These are phyloP conservation scores for Thera britannica DNA, from an alignment of 2,888 invertebrate species.

Conservation along the genomic window DNA sequence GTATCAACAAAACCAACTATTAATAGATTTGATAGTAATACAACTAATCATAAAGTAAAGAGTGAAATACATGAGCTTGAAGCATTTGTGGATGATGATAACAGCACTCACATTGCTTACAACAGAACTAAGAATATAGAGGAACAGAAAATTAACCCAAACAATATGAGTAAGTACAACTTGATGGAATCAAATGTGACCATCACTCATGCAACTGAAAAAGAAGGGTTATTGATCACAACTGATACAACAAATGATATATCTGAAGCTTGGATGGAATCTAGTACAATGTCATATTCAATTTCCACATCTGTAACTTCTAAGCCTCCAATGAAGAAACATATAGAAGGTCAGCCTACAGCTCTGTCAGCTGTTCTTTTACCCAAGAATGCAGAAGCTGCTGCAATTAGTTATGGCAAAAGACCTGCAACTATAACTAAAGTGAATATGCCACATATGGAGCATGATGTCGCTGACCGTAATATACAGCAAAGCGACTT, in stretches of 20 bases:
- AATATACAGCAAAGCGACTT: slow-evolving; percentile 41
- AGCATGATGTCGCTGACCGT: slow-evolving; percentile 50
- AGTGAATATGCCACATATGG: slow-evolving; percentile 71
- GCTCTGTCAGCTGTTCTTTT: slow-evolving; percentile 87
- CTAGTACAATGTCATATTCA: slow-evolving; percentile 65
- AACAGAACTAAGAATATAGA: slow-evolving; percentile 77
- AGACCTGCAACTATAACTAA: slow-evolving; percentile 77
- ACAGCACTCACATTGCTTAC: slow-evolving; percentile 72
- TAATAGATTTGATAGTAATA: slow-evolving; percentile 59
- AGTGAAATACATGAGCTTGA: slow-evolving; percentile 78
- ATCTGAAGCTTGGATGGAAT: slow-evolving; percentile 73
- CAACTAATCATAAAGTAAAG: slow-evolving; percentile 71
- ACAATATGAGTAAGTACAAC: slow-evolving; percentile 72
- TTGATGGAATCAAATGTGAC: slow-evolving; percentile 78
- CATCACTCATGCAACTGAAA: slow-evolving; percentile 75
- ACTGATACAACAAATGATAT: slow-evolving; percentile 78
- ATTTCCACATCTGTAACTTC: slow-evolving; percentile 56
- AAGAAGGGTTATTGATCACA: slow-evolving; percentile 73
- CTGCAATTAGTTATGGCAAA: slow-evolving; percentile 61
- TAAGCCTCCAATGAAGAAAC: slow-evolving; percentile 65
- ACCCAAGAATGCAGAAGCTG: slow-evolving; percentile 79
- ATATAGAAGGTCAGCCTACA: slow-evolving; percentile 69
- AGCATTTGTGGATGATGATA: slow-evolving; percentile 71
- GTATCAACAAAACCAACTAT: slow-evolving; percentile 57
- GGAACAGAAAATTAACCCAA: slow-evolving; percentile 71